These are phyloP conservation scores for Trachemys scripta DNA, from an alignment of 2,113 vertebrate genomes.

Conservation along the genomic window DNA sequence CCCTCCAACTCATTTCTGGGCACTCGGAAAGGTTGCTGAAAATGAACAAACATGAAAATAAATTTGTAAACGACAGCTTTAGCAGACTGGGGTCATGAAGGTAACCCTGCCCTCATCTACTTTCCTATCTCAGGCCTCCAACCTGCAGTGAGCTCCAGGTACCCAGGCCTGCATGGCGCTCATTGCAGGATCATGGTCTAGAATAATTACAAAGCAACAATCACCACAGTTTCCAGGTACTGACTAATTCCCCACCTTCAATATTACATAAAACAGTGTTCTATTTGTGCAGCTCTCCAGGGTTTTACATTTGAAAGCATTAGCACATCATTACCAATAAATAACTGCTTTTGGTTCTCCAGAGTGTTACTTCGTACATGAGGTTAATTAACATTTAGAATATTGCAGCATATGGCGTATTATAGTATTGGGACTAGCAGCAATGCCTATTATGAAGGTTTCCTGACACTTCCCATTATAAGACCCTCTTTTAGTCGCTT, in stretches of 20 bases:
- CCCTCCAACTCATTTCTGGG: not conserved
- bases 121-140: too few relatives aligned
- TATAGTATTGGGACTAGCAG: not conserved
- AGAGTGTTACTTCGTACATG: not conserved
- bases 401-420: not conserved
- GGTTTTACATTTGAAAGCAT: not conserved
- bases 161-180: not conserved
- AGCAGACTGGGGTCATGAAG: not conserved
- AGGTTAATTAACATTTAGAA: not conserved
- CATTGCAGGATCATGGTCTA: not conserved
- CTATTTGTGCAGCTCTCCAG: not conserved
- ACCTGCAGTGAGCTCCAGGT: not conserved
- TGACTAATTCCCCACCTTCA: not conserved
- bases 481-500: not conserved
- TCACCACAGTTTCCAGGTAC: not conserved
- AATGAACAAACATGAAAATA: not conserved
- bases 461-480: accelerated
- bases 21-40: not conserved
- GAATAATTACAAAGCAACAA: not conserved
- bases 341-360: not conserved
- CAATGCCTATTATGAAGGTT: accelerated
- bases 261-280: not conserved
- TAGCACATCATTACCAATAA: not conserved
- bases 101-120: accelerated
- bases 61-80: accelerated